Conservation (phyloP, 2,797 vertebrate genomes). For the Myotis findleyi region DNA sequence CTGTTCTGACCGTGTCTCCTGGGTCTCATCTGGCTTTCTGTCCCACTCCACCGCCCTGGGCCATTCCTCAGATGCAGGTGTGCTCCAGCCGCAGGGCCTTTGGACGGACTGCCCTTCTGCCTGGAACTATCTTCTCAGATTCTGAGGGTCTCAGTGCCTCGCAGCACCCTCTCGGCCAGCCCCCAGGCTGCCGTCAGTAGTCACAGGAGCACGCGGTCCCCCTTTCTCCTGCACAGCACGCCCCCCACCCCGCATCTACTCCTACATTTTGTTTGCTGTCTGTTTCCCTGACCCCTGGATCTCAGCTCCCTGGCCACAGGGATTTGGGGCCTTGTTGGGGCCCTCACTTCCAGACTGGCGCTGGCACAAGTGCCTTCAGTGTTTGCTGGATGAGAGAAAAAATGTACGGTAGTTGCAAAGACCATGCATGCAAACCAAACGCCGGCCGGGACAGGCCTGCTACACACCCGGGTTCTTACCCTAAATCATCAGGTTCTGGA, state of each 20-base stretch:
- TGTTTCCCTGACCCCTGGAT: not conserved
- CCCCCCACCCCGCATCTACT: not conserved
- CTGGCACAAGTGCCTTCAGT: not conserved
- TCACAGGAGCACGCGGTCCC: accelerated
- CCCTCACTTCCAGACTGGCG: not conserved
- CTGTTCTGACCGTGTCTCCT: not conserved
- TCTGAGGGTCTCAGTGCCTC: accelerated
- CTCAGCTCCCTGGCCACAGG: not conserved
- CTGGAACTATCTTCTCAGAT: not conserved
- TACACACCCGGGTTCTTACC: not conserved
- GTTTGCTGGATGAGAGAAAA: not conserved
- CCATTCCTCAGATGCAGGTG: not conserved
- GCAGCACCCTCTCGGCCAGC: not conserved
- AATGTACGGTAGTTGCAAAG: not conserved
- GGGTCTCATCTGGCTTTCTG: not conserved
- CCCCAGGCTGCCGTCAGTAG: not conserved
- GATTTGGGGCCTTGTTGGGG: accelerated
- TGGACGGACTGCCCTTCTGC: not conserved
- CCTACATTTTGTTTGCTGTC: not conserved
- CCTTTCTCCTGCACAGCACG: not conserved
- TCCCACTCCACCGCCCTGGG: not conserved
- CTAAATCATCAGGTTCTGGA: not conserved
- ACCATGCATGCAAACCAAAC: not conserved
- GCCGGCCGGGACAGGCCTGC: not conserved
- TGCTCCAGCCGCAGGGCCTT: not conserved